Conservation (phyloP, 2,888 invertebrate species). For the Acrobasis repandana region DNA sequence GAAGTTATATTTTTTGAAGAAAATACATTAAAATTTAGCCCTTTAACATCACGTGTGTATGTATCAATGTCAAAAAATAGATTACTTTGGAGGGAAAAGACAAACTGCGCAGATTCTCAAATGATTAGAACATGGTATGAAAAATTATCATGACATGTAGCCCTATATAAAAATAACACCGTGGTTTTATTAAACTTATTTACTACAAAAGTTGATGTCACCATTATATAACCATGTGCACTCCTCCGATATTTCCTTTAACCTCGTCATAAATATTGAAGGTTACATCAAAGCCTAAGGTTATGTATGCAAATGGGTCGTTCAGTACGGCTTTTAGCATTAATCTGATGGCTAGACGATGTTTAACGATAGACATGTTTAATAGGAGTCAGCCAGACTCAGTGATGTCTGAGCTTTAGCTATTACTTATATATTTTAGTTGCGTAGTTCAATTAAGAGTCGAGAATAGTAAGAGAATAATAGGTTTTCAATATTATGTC, state of each 20-base stretch:
- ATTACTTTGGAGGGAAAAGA: too few relatives aligned
- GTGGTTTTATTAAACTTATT: background rate
- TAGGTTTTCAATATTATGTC: too few relatives aligned
- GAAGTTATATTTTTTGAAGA: too few relatives aligned
- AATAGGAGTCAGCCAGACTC: conserved; percentile 3
- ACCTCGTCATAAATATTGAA: background rate
- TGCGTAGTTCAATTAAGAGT: too few relatives aligned
- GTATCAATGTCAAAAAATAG: too few relatives aligned
- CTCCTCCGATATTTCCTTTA: background rate
- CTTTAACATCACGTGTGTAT: too few relatives aligned
- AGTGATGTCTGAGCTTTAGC: background rate
- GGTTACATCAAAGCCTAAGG: conserved; percentile 3
- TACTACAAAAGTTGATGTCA: background rate
- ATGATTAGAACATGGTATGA: too few relatives aligned
- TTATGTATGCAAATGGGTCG: background rate
- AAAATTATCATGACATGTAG: too few relatives aligned
- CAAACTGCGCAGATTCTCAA: too few relatives aligned
- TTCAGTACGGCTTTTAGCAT: background rate
- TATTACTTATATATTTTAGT: background rate
- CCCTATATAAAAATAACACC: too few relatives aligned
- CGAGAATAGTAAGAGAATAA: too few relatives aligned
- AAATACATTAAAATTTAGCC: too few relatives aligned
- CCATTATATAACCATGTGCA: background rate
- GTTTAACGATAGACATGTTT: background rate
- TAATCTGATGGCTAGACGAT: conserved; percentile 10